phyloP scores from a whole-genome alignment of 1,140 invertebrate species.

The Sitodiplosis mosellana region DNA sequence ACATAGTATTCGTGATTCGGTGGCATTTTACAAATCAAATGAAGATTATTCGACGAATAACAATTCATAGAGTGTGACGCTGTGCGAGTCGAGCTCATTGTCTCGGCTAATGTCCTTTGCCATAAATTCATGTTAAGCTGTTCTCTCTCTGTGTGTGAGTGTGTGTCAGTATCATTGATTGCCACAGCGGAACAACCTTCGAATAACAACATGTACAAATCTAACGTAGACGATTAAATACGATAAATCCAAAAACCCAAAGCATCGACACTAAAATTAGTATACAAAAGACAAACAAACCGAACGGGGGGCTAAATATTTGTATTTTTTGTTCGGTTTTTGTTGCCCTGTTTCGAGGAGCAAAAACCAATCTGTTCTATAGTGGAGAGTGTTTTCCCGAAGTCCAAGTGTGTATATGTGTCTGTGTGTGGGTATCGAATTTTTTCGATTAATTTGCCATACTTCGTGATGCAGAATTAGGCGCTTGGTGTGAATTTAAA shows the following conservation, averaged over 20 bases:
- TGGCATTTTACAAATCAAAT: neutral
- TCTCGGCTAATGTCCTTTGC: neutral
- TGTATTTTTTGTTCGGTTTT: too few relatives aligned
- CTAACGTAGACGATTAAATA: neutral
- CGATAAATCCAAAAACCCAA: neutral
- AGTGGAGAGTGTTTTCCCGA: too few relatives aligned
- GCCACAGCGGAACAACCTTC: neutral
- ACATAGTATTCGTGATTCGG: neutral
- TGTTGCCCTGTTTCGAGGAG: too few relatives aligned
- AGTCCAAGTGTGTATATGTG: too few relatives aligned
- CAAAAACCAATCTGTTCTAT: too few relatives aligned
- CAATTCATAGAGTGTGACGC: too few relatives aligned
- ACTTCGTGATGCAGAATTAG: neutral
- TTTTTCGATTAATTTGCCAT: neutral
- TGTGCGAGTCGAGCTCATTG: neutral
- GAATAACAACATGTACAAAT: neutral
- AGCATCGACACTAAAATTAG: neutral
- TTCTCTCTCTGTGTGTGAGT: conserved; percentile 6
- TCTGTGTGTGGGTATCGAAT: neutral
- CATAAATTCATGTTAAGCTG: neutral
- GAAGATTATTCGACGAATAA: too few relatives aligned
- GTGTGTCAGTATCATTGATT: too few relatives aligned
- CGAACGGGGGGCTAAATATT: neutral
- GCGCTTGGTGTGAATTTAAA: too few relatives aligned
- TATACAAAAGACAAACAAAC: neutral